These are phyloP conservation scores for Drosophila pallidifrons DNA, from an alignment of 1,140 invertebrate species.

Conservation along the genomic window DNA sequence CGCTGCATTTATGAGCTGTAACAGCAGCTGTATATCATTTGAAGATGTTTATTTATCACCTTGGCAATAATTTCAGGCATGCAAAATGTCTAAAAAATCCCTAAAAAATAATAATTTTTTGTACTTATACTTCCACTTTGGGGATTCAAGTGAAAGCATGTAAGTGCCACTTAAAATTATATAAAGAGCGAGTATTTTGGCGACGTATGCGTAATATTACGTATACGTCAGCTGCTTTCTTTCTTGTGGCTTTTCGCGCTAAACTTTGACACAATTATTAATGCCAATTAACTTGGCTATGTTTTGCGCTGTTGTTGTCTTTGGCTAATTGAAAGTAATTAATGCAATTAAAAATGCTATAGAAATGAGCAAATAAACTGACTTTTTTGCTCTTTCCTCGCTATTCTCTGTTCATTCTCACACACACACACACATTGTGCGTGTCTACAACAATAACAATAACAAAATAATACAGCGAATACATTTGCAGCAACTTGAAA, in stretches of 20 bases:
- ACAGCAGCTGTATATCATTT: no score
- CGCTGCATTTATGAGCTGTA: no score
- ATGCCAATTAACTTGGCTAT: conserved; percentile 27
- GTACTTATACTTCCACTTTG: no score
- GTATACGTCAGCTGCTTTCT: conserved; percentile 25
- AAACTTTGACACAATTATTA: conserved; percentile 32
- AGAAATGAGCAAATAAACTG: conserved; percentile 42
- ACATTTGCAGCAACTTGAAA: conserved; percentile 28
- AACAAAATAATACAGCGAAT: conserved; percentile 27
- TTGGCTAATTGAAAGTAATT: conserved; percentile 76
- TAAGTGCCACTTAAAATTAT: no score
- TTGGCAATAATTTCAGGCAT: no score
- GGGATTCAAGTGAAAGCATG: no score
- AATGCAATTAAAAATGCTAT: conserved; percentile 72
- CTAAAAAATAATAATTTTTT: no score
- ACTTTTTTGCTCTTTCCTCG: background rate
- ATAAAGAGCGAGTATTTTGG: background rate
- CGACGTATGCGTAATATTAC: conserved; percentile 11
- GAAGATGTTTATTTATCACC: no score
- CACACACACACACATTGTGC: conserved; percentile 25
- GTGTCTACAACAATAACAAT: conserved; percentile 25
- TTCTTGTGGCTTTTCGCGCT: conserved; percentile 16
- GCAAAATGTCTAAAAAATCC: no score
- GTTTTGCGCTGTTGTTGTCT: background rate
- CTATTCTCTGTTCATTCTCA: conserved; percentile 7